Conservation (phyloP, 37 sponge, comb jelly and placozoan species). For the Haliclona indistincta region DNA sequence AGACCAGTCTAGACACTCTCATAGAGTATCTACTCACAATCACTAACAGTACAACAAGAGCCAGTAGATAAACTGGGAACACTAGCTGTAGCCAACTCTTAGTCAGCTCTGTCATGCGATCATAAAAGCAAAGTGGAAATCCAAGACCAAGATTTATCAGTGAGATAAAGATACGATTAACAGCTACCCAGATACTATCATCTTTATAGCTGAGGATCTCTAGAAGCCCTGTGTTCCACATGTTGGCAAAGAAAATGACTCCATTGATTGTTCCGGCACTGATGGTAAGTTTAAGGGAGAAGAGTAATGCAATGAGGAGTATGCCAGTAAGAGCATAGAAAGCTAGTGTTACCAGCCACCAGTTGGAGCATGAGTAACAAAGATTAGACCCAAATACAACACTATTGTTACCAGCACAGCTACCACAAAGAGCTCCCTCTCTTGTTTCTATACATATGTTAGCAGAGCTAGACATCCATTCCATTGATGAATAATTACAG, state of each 20-base stretch:
- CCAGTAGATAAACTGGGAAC: constrained; percentile 42
- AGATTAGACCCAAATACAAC: constrained; percentile 12
- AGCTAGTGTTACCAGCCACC: constrained; percentile 4
- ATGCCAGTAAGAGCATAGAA: constrained; percentile 22
- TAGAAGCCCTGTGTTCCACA: background rate
- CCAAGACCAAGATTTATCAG: constrained; percentile 28
- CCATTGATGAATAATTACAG: no score
- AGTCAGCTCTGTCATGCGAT: constrained; percentile 39
- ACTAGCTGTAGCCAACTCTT: constrained; percentile 38
- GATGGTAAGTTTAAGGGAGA: constrained; percentile 28
- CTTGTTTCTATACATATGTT: background rate
- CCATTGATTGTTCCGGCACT: constrained; percentile 43
- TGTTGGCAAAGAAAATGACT: constrained; percentile 50
- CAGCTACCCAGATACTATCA: no score
- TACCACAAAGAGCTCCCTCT: background rate
- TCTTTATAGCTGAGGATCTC: background rate
- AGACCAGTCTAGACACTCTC: constrained; percentile 2
- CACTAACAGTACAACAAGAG: background rate
- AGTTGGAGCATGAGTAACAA: constrained; percentile 20
- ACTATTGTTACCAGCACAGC: no score
- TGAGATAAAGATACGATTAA: no score
- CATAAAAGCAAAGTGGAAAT: constrained; percentile 34
- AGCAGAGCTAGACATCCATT: no score
- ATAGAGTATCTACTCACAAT: constrained; percentile 1
- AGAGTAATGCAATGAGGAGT: constrained; percentile 36